Base-by-base conservation (phyloP, 2,888 invertebrate species). In the Lydus trimaculatus region DNA sequence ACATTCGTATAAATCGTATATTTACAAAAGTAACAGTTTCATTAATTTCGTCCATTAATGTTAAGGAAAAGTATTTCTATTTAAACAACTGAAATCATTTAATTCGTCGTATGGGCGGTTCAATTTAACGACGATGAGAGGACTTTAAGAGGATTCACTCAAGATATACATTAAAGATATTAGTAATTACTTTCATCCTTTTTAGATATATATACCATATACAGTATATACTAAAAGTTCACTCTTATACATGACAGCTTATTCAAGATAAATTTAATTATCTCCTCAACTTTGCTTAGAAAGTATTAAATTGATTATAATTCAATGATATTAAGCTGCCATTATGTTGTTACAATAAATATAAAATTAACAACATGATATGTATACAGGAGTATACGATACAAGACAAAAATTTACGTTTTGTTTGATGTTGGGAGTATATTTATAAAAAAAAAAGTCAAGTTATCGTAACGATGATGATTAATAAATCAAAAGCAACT, bases 161-260 rank as follows among this genome's bases (percentile, higher is more conserved):
- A 61, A 69, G 69, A 69, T 69, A 63, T 69, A 62, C 65, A 66
- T 69, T 69, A 69, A 65, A 64, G 65, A 66, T 69, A 69, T 69
- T 69, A 61, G 63, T 69, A 69, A 63, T 66, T 69, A 61, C 63
- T 63, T 66, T 66, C 69, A 69, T 66, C 63, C 60, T 63, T 69
- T 69, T n/a, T 66, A 61, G 31, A 63, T 66, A 66, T 69, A 63
- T 48, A 61, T 56, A 28, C 6, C 11, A 11, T 36, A 43, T 52
- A 25, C 13, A 15, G 7, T 15, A 7, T 48, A 31, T 65, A 62
- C 63, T 58, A 58, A 63, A 69, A 65, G 61, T 69, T 69, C 43
- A 15, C 28, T 52, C 39, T 31, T 52, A 63, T 69, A 63, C 63
- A 66, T 66, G 66, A 66, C 66, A 69, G 65, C 65, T 69, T 69